phyloP scores from a whole-genome alignment of 2,797 vertebrate genomes.

The Threskiornis aethiopicus region DNA sequence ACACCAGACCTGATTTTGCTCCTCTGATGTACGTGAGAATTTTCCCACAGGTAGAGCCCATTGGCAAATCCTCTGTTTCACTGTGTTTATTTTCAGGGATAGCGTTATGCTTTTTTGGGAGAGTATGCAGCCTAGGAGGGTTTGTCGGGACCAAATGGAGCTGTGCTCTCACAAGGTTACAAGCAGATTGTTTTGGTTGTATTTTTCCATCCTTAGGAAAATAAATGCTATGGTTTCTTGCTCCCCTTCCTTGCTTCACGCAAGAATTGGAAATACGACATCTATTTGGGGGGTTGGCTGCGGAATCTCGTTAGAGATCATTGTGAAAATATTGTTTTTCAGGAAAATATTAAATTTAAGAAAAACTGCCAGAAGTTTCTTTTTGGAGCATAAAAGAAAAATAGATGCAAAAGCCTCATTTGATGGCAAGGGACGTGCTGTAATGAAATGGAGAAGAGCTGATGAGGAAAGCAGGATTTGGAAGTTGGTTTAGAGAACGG shows the following conservation, averaged over 20 bases:
- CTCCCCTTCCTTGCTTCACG: not conserved
- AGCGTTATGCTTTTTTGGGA: not conserved
- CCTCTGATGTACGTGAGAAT: not conserved
- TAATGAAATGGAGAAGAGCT: slow-evolving; percentile 38
- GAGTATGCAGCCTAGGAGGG: not conserved
- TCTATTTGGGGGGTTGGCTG: not conserved
- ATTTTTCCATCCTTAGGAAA: not conserved
- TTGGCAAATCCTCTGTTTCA: not conserved
- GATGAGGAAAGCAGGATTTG: slow-evolving; percentile 54
- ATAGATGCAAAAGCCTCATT: slow-evolving; percentile 25
- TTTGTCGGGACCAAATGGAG: not conserved
- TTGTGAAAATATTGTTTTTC: slow-evolving; percentile 31
- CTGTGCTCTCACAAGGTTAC: not conserved
- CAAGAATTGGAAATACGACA: not conserved
- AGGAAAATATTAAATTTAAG: slow-evolving; percentile 14
- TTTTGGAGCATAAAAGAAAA: slow-evolving; percentile 7
- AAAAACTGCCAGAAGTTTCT: not conserved
- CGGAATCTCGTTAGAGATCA: not conserved
- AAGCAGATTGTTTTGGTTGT: not conserved
- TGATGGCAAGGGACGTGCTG: not conserved
- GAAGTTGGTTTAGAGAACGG: slow-evolving; percentile 10
- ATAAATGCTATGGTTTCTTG: not conserved
- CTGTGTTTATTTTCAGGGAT: not conserved
- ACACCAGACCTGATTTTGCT: not conserved
- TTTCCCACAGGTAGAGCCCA: not conserved